A percentile compares a stretch with the other conserved stretches of the same genome.
Evolutionary conservation across 2,113 vertebrate species (phyloP).

Genomic region (Anolis carolinensis): DNA sequence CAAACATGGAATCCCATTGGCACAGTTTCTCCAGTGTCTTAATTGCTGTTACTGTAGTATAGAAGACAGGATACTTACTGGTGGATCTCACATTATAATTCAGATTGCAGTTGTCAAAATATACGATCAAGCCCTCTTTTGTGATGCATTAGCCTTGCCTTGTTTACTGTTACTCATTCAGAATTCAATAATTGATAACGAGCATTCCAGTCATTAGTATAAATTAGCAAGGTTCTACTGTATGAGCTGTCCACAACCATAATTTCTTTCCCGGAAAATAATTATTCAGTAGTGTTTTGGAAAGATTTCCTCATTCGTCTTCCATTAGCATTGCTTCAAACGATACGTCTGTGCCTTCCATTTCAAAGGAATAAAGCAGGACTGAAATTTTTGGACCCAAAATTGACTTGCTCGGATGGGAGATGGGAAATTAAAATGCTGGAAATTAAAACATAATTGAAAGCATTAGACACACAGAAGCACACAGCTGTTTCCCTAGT

Average conservation of each 20-base stretch:
- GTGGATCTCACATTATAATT: slow-evolving; percentile 60
- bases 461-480: slow-evolving; percentile 22
- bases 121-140: slow-evolving; percentile 67
- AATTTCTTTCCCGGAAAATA: slow-evolving; percentile 63
- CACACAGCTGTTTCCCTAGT: not conserved
- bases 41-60: slow-evolving; percentile 60
- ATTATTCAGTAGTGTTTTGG: slow-evolving; percentile 59
- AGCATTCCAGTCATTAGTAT: slow-evolving; percentile 59
- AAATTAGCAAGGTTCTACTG: slow-evolving; percentile 61
- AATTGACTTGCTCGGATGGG: slow-evolving; percentile 45
- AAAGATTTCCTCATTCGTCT: slow-evolving; percentile 41
- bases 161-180: slow-evolving; percentile 62
- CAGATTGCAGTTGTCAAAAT: slow-evolving; percentile 69
- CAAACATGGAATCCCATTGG: slow-evolving; percentile 40
- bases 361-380: not conserved
- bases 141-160: slow-evolving; percentile 66
- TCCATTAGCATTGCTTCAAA: slow-evolving; percentile 32
- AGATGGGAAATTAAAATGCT: slow-evolving; percentile 22
- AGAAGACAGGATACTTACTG: slow-evolving; percentile 55
- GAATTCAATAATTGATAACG: slow-evolving; percentile 65
- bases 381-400: slow-evolving; percentile 41
- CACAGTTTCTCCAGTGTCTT: slow-evolving; percentile 49
- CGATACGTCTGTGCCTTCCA: not conserved
- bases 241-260: slow-evolving; percentile 37
- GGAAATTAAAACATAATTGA: slow-evolving; percentile 41